Percentiles rank a stretch among this genome's conserved stretches.
Conservation (phyloP, 2,113 vertebrate genomes). For the Pygoscelis antarcticus region DNA sequence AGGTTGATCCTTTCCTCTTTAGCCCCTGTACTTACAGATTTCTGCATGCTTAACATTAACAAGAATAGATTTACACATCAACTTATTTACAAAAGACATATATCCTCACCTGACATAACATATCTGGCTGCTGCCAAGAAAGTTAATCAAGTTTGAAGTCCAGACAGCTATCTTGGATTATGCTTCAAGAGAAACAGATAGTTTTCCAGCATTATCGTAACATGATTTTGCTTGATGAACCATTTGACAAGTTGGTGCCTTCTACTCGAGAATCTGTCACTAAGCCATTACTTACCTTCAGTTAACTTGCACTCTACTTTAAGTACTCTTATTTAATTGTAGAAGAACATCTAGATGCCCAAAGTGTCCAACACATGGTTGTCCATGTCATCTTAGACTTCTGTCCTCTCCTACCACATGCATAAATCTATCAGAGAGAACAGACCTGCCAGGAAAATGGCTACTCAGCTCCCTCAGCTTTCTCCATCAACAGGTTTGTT, state of each 20-base stretch:
- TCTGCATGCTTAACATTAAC: background rate
- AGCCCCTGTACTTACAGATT: background rate
- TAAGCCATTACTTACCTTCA: background rate
- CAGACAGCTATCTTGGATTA: background rate
- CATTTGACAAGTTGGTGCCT: background rate
- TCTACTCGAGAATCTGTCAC: background rate
- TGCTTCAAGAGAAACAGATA: background rate
- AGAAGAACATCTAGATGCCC: background rate
- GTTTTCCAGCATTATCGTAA: background rate
- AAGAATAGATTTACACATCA: background rate
- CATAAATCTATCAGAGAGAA: background rate
- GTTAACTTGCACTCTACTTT: background rate
- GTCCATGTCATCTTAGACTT: background rate
- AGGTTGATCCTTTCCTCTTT: background rate
- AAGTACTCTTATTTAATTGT: background rate
- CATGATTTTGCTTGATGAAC: background rate
- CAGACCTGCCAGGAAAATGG: background rate
- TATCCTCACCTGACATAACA: background rate
- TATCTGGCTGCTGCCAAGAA: background rate
- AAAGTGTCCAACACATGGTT: background rate
- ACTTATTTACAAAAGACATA: background rate
- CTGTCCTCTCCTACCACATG: background rate
- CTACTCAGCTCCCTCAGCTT: background rate
- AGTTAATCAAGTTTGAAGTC: background rate
- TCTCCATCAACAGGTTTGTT: background rate